Evolutionary conservation across 2,797 vertebrate genomes (phyloP).

Genomic region (Eremophila alpestris): DNA sequence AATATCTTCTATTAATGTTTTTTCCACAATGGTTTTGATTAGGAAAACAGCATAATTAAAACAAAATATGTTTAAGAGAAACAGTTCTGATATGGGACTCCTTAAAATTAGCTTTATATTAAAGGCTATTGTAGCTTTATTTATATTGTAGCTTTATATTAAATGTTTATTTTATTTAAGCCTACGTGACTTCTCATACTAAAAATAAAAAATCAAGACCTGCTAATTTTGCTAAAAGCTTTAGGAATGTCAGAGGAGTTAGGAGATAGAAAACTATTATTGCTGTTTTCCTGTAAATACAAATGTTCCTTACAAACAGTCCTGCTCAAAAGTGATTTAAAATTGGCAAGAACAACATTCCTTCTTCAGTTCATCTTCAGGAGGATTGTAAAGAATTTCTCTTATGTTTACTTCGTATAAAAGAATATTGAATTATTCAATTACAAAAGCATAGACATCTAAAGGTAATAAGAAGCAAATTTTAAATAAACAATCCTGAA

Average conservation of each 20-base stretch:
- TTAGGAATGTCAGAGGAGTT: not conserved
- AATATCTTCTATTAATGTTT: not conserved
- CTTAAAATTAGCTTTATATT: not conserved
- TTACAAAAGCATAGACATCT: not conserved
- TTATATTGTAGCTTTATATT: not conserved
- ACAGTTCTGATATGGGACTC: not conserved
- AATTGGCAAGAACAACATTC: slow-evolving; percentile 22
- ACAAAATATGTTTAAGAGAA: not conserved
- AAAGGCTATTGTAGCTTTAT: not conserved
- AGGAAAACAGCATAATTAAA: not conserved
- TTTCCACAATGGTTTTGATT: not conserved
- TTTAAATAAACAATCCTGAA: slow-evolving; percentile 50
- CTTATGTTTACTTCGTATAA: slow-evolving; percentile 7
- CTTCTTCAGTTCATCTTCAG: slow-evolving; percentile 25
- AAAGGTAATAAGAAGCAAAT: slow-evolving; percentile 28
- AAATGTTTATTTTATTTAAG: not conserved
- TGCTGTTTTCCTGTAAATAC: slow-evolving; percentile 2
- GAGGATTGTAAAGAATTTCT: slow-evolving; percentile 62
- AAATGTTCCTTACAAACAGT: not conserved
- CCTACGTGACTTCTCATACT: not conserved
- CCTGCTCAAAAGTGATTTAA: slow-evolving; percentile 12
- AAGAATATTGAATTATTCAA: slow-evolving; percentile 42
- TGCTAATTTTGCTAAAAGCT: slow-evolving; percentile 2
- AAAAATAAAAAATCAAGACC: not conserved
- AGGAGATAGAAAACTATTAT: not conserved